Base-by-base conservation (phyloP, 2,113 vertebrate genomes). In the Tragelaphus scriptus region DNA sequence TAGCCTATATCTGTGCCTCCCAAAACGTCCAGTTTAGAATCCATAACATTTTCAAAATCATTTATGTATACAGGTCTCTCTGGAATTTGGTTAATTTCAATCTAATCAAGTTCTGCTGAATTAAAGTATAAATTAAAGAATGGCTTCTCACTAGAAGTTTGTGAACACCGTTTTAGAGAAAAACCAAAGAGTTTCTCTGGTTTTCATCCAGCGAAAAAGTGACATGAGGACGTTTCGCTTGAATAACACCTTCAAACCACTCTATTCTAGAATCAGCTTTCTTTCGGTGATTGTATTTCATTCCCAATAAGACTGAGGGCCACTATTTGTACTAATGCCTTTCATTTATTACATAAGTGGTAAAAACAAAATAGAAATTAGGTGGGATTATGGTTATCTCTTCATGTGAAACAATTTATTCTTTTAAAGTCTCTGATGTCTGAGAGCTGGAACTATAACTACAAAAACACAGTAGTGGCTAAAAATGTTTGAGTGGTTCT, bases 81-180 rank as follows among this genome's bases (percentile, higher is more conserved):
- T 87, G 58, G 61, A 58, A 97, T 97, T 97, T 7, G 91, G 40
- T 53, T 97, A 77, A 97, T 63, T 81, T 96, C 30, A 95, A 51
- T 65, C 44, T 63, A 92, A 51, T 87, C 97, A 97, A 92, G 30
- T 13, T 28, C 61, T 55, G 90, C 44, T 49, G 94, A 97, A 97
- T 96, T 91, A 85, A 98, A 97, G 71, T 86, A 7, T 79, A 94
- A 82, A 95, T 95, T 96, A 86, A 97, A 98, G 85, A 86, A 5
- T 4, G 95, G 59, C 6, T 32, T 94, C 91, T 92, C 86, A 95
- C 16, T 71, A 44, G 81, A 96, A 95, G 16, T 96, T 81, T n/a
- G 85, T 61, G 96, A 95, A 13, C 7, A 87, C 26, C 15, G 63
- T 25, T 97, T 84, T 59, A 94, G 75, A 91, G 51, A 51, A 95